Evolutionary conservation across 2,888 invertebrate genomes (phyloP), one percentile per base, ranked within the genome.

Genomic region (Hydraecia micacea): DNA sequence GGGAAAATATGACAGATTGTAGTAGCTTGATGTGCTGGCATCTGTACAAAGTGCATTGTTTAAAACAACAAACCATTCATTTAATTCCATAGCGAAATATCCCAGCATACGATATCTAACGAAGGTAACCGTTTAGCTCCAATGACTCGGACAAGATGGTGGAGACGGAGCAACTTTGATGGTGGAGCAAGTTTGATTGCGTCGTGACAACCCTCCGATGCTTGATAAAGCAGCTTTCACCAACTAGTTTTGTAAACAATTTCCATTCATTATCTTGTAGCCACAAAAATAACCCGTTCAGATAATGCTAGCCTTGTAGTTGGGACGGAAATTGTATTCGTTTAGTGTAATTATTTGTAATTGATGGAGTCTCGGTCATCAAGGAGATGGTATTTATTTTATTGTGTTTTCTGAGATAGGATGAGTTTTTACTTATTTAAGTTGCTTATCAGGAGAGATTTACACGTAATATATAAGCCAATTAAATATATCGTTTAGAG

Each of bases 211-310:
- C 36, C 2, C 73, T 42, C n/a, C 28, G 71, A 65, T 73, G 13
- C 46, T 63, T 63, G 72, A 75, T 75, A 80, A 73, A 67, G 42
- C 68, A 75, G 65, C 70, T 74, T 63, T 13, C 9, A 42, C 49
- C 46, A 75, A 83, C 66, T 28, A 75, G 85, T 77, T 82, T 67
- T 67, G 49, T 70, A 73, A 85, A 84, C 83, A 84, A 84, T 80
- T 80, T 60, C 32, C 66, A 71, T 76, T 68, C 32, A 80, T 69
- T 72, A 84, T 80, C 75, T 70, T 67, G 62, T 15, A 42, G 15
- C 63, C 75, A 28, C 55, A 52, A 73, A 76, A 77, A 71, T 74
- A 36, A 72, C 52, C 42, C 28, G 28, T 79, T 73, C 49, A 73
- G 60, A 66, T 73, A 70, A 77, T 70, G 65, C 39, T 25, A 32